These are phyloP conservation scores for Taxidea taxus DNA, from an alignment of 2,113 vertebrate species.

Conservation along the genomic window DNA sequence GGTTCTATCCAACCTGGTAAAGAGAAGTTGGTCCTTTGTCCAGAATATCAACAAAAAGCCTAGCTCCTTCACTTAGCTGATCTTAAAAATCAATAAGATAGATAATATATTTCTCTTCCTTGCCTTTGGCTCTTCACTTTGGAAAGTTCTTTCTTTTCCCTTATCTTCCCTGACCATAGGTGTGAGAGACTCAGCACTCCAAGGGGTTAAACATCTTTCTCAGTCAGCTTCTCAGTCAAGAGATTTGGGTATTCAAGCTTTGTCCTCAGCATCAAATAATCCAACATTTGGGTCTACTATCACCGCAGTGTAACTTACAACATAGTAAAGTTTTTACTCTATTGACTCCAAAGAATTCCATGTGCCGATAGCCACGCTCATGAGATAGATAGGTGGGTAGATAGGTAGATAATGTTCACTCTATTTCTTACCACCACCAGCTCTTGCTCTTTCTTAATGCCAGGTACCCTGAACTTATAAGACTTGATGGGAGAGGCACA, in stretches of 20 bases:
- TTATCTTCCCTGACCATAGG: background rate
- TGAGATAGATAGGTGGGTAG: background rate
- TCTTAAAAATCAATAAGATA: background rate
- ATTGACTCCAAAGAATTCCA: background rate
- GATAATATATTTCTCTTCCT: background rate
- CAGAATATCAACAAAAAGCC: background rate
- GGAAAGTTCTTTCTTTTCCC: background rate
- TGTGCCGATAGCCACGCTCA: background rate
- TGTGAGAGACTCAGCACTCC: background rate
- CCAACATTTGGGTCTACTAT: background rate
- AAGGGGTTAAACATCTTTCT: background rate
- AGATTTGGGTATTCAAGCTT: background rate
- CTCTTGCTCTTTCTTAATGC: background rate
- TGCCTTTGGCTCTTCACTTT: background rate
- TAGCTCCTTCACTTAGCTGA: background rate
- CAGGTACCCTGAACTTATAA: background rate
- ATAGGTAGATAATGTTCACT: background rate
- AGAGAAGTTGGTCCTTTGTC: background rate
- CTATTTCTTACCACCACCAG: background rate
- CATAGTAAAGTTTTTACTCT: background rate
- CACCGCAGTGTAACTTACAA: background rate
- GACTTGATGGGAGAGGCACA: background rate
- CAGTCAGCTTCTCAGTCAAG: background rate
- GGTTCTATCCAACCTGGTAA: background rate
- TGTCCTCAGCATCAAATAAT: background rate